Evolutionary conservation across 2,797 vertebrate genomes (phyloP).

Genomic region (Falco peregrinus): DNA sequence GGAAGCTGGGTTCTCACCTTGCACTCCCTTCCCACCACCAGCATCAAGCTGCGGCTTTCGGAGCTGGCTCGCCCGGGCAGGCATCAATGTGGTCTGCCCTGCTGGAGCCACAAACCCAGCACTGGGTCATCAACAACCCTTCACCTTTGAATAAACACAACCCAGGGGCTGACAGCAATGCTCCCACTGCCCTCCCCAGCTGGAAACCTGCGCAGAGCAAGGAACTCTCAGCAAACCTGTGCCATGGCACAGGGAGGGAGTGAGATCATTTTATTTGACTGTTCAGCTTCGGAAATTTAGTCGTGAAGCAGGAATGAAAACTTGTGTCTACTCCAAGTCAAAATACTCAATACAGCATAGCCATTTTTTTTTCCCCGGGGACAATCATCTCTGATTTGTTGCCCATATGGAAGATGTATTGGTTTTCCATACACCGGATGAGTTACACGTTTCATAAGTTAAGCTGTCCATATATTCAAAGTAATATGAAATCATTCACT

Average conservation of each 20-base stretch:
- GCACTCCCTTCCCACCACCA: neutral
- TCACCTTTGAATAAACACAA: neutral
- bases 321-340: constrained; percentile 41
- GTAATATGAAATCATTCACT: constrained; percentile 29
- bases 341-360: constrained; percentile 14
- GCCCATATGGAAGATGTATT: constrained; percentile 52
- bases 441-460: constrained; percentile 51
- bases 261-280: constrained; percentile 43
- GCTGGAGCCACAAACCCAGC: neutral
- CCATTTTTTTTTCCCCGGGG: neutral
- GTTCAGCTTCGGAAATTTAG: constrained; percentile 55
- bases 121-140: rapidly evolving
- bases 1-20: neutral
- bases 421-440: constrained; percentile 23
- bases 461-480: constrained; percentile 28
- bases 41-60: rapidly evolving
- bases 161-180: rapidly evolving
- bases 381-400: constrained; percentile 55
- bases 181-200: neutral
- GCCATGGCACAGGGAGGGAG: neutral
- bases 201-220: neutral
- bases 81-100: rapidly evolving
- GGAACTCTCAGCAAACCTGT: neutral
- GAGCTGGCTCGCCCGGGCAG: neutral
- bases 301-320: constrained; percentile 58